Evolutionary conservation across 2,888 invertebrate species (phyloP).

Genomic region (Cheilosia vulpina): DNA sequence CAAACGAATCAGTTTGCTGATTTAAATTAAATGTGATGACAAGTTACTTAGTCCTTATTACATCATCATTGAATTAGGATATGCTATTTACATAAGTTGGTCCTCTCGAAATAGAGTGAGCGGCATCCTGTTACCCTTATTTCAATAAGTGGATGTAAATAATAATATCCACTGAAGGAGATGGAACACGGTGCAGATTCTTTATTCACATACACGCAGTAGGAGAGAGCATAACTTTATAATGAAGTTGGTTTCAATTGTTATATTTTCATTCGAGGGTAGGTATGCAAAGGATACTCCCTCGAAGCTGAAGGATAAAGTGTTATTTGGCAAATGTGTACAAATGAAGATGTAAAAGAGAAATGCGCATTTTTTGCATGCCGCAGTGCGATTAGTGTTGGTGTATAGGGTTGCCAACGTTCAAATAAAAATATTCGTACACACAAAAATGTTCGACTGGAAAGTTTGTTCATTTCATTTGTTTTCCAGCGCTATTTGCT

Average conservation of each 20-base stretch:
- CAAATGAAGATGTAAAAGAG: not conserved
- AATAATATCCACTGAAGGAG: not conserved
- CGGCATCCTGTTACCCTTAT: not conserved
- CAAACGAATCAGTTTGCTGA: constrained; percentile 25
- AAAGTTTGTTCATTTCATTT: no score
- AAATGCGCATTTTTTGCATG: not conserved
- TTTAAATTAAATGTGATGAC: constrained; percentile 20
- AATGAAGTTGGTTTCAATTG: not conserved
- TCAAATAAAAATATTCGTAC: no score
- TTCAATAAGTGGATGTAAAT: not conserved
- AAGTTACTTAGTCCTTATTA: constrained; percentile 16
- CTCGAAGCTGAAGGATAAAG: not conserved
- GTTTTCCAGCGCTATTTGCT: no score
- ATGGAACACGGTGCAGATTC: not conserved
- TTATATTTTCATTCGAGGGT: not conserved
- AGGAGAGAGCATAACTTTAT: not conserved
- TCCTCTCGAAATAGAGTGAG: not conserved
- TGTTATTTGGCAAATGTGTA: not conserved
- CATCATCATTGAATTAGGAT: not conserved
- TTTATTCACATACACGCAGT: not conserved
- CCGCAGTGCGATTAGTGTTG: not conserved
- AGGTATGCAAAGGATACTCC: not conserved
- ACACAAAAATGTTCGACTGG: no score
- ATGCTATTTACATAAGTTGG: not conserved
- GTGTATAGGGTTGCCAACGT: not conserved